phyloP scores from a whole-genome alignment of 2,797 vertebrate species.

The Pipistrellus kuhlii region DNA sequence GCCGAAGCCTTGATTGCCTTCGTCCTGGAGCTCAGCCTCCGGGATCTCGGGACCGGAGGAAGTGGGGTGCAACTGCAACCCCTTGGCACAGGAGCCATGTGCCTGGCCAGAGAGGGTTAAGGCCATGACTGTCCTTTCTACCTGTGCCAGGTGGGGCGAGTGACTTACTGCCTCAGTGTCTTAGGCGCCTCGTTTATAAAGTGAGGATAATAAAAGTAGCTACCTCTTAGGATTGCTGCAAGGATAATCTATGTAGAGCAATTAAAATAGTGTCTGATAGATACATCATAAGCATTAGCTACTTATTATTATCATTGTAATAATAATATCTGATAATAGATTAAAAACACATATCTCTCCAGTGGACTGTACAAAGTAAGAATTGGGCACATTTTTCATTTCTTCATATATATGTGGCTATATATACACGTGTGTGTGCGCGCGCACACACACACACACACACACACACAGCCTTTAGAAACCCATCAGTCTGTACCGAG shows the following conservation, averaged over 20 bases:
- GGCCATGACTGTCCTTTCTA: neutral
- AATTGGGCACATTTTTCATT: conserved; percentile 37
- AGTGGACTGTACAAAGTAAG: neutral
- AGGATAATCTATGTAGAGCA: neutral
- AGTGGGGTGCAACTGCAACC: neutral
- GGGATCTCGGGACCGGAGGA: neutral
- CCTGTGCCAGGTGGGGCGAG: conserved; percentile 49
- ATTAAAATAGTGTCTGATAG: conserved; percentile 26
- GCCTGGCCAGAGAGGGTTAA: neutral
- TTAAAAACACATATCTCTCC: neutral
- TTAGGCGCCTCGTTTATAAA: neutral
- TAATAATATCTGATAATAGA: neutral
- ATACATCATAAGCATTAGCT: neutral
- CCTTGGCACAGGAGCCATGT: neutral
- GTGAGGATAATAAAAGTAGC: neutral
- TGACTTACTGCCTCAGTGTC: neutral
- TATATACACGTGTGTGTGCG: neutral
- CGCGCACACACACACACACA: neutral
- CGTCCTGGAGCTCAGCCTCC: neutral
- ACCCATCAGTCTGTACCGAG: neutral
- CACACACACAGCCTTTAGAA: neutral
- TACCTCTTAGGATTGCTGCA: neutral
- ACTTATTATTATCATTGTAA: neutral
- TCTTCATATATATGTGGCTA: neutral
- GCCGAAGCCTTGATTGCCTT: conserved; percentile 21